phyloP scores from a whole-genome alignment of 2,113 vertebrate species.

The Hirundichthys speculiger region DNA sequence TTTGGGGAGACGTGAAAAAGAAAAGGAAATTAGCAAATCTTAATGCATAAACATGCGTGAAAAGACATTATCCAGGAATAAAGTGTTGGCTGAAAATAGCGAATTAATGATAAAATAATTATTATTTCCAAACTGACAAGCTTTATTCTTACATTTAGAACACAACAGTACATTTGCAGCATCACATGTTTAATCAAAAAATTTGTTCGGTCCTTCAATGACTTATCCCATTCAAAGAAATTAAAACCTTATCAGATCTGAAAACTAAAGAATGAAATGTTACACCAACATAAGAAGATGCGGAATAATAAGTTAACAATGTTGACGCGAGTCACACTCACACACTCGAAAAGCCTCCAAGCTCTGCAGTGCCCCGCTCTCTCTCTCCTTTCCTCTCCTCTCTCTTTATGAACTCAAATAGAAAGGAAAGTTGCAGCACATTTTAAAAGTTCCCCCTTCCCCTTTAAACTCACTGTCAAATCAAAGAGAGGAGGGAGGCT shows the following conservation, averaged over 20 bases:
- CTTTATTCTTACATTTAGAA: too few species aligned
- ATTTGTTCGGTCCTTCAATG: too few species aligned
- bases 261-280: background rate
- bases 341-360: slow-evolving; percentile 33
- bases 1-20: too few species aligned
- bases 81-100: too few species aligned
- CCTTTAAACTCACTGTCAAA: slow-evolving; percentile 63
- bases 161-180: too few species aligned
- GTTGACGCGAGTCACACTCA: slow-evolving; percentile 52
- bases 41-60: too few species aligned
- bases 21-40: too few species aligned
- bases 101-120: too few species aligned
- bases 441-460: slow-evolving; percentile 67
- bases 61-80: too few species aligned
- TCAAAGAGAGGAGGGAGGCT: slow-evolving; percentile 69
- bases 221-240: too few species aligned
- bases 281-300: background rate
- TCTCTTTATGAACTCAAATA: slow-evolving; percentile 41
- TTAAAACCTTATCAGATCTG: background rate
- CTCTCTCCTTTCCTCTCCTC: slow-evolving; percentile 39
- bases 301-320: background rate
- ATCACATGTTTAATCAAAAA: too few species aligned
- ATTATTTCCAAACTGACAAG: too few species aligned
- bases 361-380: slow-evolving; percentile 28
- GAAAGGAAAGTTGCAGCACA: slow-evolving; percentile 40